Conservation (phyloP, 2,797 vertebrate genomes). For the Phoebastria nigripes region DNA sequence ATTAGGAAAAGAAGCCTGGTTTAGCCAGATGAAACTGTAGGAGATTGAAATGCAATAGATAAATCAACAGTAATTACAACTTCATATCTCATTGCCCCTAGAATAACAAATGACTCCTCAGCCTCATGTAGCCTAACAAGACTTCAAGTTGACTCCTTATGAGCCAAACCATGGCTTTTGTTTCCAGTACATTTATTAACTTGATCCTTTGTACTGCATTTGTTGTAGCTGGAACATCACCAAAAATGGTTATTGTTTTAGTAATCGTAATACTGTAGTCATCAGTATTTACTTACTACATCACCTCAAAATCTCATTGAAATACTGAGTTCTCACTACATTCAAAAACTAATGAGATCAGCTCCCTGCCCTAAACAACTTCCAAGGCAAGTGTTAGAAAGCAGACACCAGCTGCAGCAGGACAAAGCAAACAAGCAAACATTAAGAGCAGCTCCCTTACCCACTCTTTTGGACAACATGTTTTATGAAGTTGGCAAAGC, state of each 20-base stretch:
- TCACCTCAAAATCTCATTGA: neutral
- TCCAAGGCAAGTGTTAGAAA: neutral
- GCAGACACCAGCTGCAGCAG: neutral
- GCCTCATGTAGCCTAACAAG: neutral
- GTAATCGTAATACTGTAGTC: neutral
- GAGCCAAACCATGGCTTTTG: neutral
- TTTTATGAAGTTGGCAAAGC: neutral
- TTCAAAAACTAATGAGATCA: neutral
- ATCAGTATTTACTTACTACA: neutral
- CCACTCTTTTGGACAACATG: neutral
- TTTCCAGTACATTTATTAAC: neutral
- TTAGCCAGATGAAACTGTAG: neutral
- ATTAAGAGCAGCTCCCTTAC: neutral
- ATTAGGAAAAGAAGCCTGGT: neutral
- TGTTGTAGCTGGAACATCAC: neutral
- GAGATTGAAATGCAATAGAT: neutral
- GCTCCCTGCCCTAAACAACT: neutral
- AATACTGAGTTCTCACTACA: neutral
- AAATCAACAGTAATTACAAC: constrained; percentile 3
- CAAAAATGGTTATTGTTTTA: neutral
- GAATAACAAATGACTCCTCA: neutral
- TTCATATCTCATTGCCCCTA: neutral
- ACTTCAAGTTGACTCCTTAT: neutral
- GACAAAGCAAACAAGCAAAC: neutral
- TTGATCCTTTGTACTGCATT: neutral